Conservation (phyloP, 2,888 invertebrate genomes). For the Pollenia griseotomentosa region DNA sequence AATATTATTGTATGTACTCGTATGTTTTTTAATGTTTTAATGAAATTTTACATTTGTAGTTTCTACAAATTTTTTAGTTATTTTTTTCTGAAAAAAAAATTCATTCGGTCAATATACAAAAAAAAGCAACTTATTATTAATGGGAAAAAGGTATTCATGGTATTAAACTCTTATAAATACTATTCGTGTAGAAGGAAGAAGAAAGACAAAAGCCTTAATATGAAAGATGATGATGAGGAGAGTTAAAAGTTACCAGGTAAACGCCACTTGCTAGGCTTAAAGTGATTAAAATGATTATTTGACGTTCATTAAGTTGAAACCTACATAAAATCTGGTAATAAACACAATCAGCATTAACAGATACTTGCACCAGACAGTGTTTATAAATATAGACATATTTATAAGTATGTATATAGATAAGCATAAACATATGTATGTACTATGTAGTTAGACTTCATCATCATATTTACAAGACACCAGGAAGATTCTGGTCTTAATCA, state of each 20-base stretch:
- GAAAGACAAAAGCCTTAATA: neutral
- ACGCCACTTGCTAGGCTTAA: constrained; percentile 69
- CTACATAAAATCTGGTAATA: constrained; percentile 64
- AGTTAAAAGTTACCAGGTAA: constrained; percentile 46
- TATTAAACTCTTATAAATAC: neutral
- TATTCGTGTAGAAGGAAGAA: neutral
- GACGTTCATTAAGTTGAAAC: constrained; percentile 80
- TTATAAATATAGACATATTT: neutral
- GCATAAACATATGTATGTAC: neutral
- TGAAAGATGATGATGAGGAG: neutral
- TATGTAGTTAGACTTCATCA: constrained; percentile 1
- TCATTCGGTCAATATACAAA: constrained; percentile 18
- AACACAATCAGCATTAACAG: constrained; percentile 43
- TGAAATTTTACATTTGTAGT: constrained; percentile 7
- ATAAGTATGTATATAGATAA: neutral
- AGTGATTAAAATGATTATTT: constrained; percentile 79
- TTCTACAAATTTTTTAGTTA: constrained; percentile 11
- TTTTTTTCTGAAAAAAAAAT: neutral
- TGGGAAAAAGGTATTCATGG: constrained; percentile 39
- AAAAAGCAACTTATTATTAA: constrained; percentile 12
- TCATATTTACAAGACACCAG: constrained; percentile 37
- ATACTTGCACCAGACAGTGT: constrained; percentile 12
- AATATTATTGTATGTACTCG: neutral
- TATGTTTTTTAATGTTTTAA: neutral
- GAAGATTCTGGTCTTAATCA: constrained; percentile 58